Percentiles rank a stretch among this genome's conserved stretches.
These are phyloP conservation scores for Cydia pomonella DNA, from an alignment of 1,140 invertebrate genomes.

Conservation along the genomic window DNA sequence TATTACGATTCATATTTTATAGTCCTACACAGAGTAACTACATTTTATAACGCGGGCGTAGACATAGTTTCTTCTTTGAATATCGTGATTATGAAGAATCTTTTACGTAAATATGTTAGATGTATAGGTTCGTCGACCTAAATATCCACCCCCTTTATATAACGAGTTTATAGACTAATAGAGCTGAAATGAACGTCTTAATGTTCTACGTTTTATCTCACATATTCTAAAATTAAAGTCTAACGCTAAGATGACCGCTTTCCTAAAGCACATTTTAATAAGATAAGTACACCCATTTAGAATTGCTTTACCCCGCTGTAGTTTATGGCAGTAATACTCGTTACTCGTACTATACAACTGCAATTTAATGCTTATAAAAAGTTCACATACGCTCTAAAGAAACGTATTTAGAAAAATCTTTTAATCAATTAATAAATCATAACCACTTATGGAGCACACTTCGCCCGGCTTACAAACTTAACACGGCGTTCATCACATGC, in stretches of 20 bases:
- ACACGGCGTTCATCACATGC: not conserved
- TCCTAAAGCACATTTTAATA: no score
- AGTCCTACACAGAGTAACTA: not conserved
- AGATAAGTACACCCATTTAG: not conserved
- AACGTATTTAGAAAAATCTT: conserved; percentile 35
- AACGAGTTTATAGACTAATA: no score
- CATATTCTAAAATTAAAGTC: no score
- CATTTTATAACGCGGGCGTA: no score
- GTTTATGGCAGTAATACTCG: not conserved
- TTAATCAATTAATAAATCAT: conserved; percentile 43
- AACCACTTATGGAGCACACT: conserved; percentile 21
- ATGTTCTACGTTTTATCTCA: no score
- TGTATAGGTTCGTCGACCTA: no score
- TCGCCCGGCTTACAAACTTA: not conserved
- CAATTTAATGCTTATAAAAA: conserved; percentile 3
- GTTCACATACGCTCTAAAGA: not conserved
- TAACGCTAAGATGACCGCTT: no score
- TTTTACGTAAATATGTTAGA: no score
- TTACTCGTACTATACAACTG: not conserved
- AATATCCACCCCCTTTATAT: no score
- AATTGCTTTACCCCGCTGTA: not conserved
- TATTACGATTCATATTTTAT: not conserved
- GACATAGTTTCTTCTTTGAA: no score
- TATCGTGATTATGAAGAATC: no score
- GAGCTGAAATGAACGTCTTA: no score